Base-by-base conservation (phyloP, 2,888 invertebrate genomes). In the Drosophila flavopinicola region DNA sequence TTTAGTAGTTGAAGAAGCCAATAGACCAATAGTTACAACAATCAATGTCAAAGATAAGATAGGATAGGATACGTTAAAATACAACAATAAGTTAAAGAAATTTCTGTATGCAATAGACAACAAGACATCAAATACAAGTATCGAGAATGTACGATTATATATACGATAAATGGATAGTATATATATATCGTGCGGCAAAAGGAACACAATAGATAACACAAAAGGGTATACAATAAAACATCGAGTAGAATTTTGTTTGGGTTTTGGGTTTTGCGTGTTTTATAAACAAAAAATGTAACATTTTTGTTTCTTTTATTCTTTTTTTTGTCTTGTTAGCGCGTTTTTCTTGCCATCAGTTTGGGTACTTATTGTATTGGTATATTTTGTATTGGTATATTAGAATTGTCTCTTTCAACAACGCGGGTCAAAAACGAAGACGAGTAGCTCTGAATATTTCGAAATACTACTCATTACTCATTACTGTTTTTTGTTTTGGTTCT, bases 401-500 rank as follows among this genome's bases (percentile, higher is more conserved):
- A 63, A 51, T 71, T 66, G 49, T 71, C 67, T 63, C 75, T 74
- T 87, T 82, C 60, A 70, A 72, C 60, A 70, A 72, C 83, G 70
- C 63, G 68, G 77, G 25, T 64, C 44, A 52, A 60, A 47, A 67
- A 49, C 59, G n/a, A n/a, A n/a, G n/a, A n/a, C 64, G 75, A 80
- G 85, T 67, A 67, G 57, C 57, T 77, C 60, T 82, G 63, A 66
- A 66, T 82, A 61, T 49, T 59, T 53, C 49, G 63, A 63, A 60
- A 51, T 60, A 61, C 60, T 59, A 57, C 66, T 65, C 52, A 70
- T 53, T 42, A 57, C 49, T 67, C 51, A 75, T 70, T 68, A 61
- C 75, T 75, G 70, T 70, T 58, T 59, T 69, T 67, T 71, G 66
- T 82, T 75, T 87, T 90, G 89, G 90, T 90, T 90, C 90, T 90